Evolutionary conservation across 2,888 invertebrate genomes (phyloP).

Genomic region (Troides oblongomaculatus): DNA sequence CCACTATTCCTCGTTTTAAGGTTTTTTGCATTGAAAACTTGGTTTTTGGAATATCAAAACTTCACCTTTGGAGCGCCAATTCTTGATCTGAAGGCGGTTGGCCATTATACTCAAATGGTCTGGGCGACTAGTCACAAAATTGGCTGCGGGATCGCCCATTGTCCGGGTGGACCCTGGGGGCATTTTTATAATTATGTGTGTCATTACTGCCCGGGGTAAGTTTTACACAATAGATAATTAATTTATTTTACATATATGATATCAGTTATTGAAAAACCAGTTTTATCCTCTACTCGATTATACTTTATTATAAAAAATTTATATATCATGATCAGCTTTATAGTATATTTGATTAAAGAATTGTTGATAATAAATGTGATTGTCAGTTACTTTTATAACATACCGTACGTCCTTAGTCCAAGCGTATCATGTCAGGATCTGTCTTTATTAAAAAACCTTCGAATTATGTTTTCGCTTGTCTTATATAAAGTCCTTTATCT

Average conservation of each 20-base stretch:
- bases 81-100: slow-evolving; percentile 82
- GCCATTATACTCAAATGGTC: slow-evolving; percentile 91
- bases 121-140: slow-evolving; percentile 89
- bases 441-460: background rate
- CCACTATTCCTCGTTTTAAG: slow-evolving; percentile 61
- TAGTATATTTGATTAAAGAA: no score
- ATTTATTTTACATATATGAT: no score
- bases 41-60: slow-evolving; percentile 87
- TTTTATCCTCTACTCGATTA: no score
- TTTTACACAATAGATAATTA: background rate
- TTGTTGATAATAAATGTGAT: no score
- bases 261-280: no score
- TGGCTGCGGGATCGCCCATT: slow-evolving; percentile 87
- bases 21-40: slow-evolving; percentile 88
- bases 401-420: no score
- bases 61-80: slow-evolving; percentile 84
- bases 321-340: no score
- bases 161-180: slow-evolving; percentile 81
- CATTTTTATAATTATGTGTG: slow-evolving; percentile 90
- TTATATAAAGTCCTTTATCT: slow-evolving; percentile 6
- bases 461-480: slow-evolving; percentile 25
- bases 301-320: no score
- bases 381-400: no score
- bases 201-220: slow-evolving; percentile 91
- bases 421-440: no score